Conservation (phyloP, 2,888 invertebrate species). For the Ectemnius continuus region DNA sequence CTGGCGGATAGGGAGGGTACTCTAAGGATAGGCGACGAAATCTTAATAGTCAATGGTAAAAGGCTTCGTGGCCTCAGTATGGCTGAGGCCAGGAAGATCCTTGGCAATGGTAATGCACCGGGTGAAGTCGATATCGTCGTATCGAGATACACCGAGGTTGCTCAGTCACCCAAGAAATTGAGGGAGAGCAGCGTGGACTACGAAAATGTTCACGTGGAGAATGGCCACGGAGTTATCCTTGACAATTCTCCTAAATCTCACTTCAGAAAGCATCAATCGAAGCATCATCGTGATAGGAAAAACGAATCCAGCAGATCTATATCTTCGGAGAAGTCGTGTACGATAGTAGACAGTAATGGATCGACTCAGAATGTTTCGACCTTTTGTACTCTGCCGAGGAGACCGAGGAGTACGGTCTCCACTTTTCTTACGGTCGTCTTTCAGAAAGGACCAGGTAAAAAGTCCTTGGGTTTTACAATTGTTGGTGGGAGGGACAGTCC, state of each 20-base stretch:
- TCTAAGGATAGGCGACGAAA: slow-evolving; percentile 84
- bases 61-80: slow-evolving; percentile 84
- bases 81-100: slow-evolving; percentile 83
- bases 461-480: slow-evolving; percentile 93
- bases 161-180: slow-evolving; percentile 74
- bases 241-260: slow-evolving; percentile 77
- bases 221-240: slow-evolving; percentile 79
- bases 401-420: slow-evolving; percentile 84
- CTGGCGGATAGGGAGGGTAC: slow-evolving; percentile 85
- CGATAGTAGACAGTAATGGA: slow-evolving; percentile 44
- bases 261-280: slow-evolving; percentile 71
- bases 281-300: slow-evolving; percentile 62
- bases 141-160: slow-evolving; percentile 76
- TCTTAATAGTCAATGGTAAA: slow-evolving; percentile 86
- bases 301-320: slow-evolving; percentile 68
- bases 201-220: slow-evolving; percentile 80
- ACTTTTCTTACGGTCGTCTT: slow-evolving; percentile 86
- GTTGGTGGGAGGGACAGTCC: slow-evolving; percentile 93
- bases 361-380: slow-evolving; percentile 79
- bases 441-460: slow-evolving; percentile 90
- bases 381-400: slow-evolving; percentile 86
- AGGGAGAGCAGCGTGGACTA: slow-evolving; percentile 86
- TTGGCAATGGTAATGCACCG: slow-evolving; percentile 80
- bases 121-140: slow-evolving; percentile 85
- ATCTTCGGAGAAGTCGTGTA: slow-evolving; percentile 63